Conservation (phyloP, 2,797 vertebrate genomes). For the Anguilla anguilla region DNA sequence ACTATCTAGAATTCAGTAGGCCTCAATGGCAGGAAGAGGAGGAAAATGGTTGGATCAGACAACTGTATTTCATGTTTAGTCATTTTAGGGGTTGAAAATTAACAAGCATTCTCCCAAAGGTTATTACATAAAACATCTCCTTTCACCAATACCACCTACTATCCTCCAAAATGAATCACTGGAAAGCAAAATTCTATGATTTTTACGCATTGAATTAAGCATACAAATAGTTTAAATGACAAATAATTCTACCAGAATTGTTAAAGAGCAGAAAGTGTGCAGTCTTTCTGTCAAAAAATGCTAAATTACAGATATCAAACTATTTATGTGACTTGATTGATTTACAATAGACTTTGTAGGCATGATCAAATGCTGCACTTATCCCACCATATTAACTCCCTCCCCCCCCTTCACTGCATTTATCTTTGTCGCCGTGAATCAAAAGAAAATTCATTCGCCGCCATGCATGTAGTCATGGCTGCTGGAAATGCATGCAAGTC, state of each 20-base stretch:
- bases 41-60: background rate
- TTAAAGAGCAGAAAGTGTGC: background rate
- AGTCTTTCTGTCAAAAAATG: slow-evolving; percentile 16
- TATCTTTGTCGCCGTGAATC: too few relatives aligned
- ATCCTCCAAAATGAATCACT: background rate
- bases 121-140: background rate
- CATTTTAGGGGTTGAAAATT: background rate
- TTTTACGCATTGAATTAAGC: background rate
- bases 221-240: background rate
- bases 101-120: background rate
- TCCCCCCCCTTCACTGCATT: too few relatives aligned
- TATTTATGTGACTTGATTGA: background rate
- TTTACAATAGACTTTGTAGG: background rate
- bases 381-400: background rate
- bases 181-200: background rate
- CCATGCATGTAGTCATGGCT: background rate
- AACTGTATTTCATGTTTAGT: background rate
- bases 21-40: background rate
- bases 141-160: background rate
- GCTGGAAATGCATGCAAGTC: background rate
- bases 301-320: background rate
- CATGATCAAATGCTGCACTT: background rate
- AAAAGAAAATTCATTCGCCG: background rate
- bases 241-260: background rate
- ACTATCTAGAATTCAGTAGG: background rate